Evolutionary conservation across 2,113 vertebrate species (phyloP).

Genomic region (Copsychus sechellarum): DNA sequence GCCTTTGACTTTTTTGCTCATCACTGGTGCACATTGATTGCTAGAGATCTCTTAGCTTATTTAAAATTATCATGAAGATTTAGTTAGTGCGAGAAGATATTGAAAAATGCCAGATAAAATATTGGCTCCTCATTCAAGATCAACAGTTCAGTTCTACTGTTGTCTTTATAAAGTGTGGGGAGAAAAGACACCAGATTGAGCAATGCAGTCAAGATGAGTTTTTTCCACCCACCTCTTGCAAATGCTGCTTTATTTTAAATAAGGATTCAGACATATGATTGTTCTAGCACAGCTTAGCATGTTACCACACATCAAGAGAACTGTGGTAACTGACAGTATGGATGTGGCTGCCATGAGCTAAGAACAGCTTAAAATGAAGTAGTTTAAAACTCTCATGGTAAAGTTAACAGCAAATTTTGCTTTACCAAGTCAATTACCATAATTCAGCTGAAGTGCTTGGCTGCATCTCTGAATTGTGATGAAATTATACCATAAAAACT

Average conservation of each 20-base stretch:
- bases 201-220: constrained; percentile 1
- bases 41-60: constrained; percentile 32
- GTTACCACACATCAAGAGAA: constrained; percentile 19
- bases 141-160: constrained; percentile 27
- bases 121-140: constrained; percentile 5
- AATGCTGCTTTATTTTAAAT: not conserved
- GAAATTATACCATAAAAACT: not conserved
- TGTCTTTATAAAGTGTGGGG: constrained; percentile 15
- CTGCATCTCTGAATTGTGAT: not conserved
- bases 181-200: constrained; percentile 42
- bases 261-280: constrained; percentile 40
- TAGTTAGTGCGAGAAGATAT: constrained; percentile 15
- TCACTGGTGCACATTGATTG: constrained; percentile 10
- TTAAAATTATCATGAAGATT: not conserved
- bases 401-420: not conserved
- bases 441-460: not conserved
- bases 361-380: not conserved
- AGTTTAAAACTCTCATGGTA: not conserved
- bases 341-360: not conserved
- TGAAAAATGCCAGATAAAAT: constrained; percentile 29
- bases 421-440: not conserved
- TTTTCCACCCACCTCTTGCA: not conserved
- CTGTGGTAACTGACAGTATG: not conserved
- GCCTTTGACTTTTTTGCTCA: constrained; percentile 64
- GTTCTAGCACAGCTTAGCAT: constrained; percentile 20